Evolutionary conservation across 2,113 vertebrate genomes (phyloP).

Genomic region (Rhinichthys klamathensis): DNA sequence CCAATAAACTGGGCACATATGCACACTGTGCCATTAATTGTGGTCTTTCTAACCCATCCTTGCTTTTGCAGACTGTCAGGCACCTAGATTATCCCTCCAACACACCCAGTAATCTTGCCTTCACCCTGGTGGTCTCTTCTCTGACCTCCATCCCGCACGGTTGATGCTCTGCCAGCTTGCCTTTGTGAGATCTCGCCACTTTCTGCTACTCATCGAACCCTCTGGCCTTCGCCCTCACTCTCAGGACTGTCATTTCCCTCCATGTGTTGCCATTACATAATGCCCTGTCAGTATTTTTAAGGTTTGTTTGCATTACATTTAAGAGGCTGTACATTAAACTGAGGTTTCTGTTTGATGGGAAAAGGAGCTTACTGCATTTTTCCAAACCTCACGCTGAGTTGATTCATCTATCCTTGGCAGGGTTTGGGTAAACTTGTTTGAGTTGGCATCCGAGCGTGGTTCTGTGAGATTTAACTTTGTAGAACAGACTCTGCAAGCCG

Average conservation of each 20-base stretch:
- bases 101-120: slow-evolving; percentile 47
- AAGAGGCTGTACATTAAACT: slow-evolving; percentile 44
- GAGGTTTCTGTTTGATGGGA: slow-evolving; percentile 48
- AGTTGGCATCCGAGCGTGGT: slow-evolving; percentile 43
- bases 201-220: slow-evolving; percentile 13
- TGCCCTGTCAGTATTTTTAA: slow-evolving; percentile 27
- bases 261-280: slow-evolving; percentile 24
- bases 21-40: slow-evolving; percentile 42
- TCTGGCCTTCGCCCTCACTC: neutral
- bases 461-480: slow-evolving; percentile 44
- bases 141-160: slow-evolving; percentile 25
- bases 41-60: slow-evolving; percentile 35
- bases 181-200: slow-evolving; percentile 26
- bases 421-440: slow-evolving; percentile 57
- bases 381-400: slow-evolving; percentile 56
- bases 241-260: slow-evolving; percentile 7
- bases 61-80: slow-evolving; percentile 50
- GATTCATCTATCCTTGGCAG: slow-evolving; percentile 50
- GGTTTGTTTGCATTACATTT: slow-evolving; percentile 46
- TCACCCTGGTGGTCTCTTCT: slow-evolving; percentile 53
- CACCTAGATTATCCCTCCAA: slow-evolving; percentile 53
- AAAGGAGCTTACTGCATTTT: slow-evolving; percentile 46
- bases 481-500: neutral
- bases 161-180: slow-evolving; percentile 25
- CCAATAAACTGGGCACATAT: slow-evolving; percentile 4